Percentiles rank a stretch among this genome's conserved stretches.
Evolutionary conservation across 2,888 invertebrate genomes (phyloP).

Genomic region (Unio pictorum): DNA sequence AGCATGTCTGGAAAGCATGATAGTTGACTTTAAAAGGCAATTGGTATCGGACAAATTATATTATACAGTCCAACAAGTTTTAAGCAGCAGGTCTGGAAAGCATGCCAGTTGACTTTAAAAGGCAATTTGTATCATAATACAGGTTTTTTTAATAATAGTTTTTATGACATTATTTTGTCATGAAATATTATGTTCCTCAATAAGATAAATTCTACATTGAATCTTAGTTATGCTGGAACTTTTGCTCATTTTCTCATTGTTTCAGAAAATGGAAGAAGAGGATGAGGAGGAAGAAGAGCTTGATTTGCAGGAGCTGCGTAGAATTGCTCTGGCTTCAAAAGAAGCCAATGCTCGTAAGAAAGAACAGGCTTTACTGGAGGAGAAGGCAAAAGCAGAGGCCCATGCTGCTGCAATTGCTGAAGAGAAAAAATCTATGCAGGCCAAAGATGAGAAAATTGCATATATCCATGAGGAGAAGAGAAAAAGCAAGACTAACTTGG

Average conservation of each 20-base stretch:
- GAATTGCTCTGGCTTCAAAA: slow-evolving; percentile 53
- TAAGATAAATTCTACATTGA: too few relatives aligned
- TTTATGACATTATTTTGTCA: too few relatives aligned
- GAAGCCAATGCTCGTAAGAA: slow-evolving; percentile 10
- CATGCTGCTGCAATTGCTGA: neutral
- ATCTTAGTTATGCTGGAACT: neutral
- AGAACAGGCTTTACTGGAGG: slow-evolving; percentile 1
- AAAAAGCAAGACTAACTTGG: neutral
- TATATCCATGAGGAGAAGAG: neutral
- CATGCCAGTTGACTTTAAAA: too few relatives aligned
- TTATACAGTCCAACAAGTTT: too few relatives aligned
- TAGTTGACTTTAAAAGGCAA: too few relatives aligned
- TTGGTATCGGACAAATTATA: too few relatives aligned
- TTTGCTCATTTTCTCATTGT: slow-evolving; percentile 3
- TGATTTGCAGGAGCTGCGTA: slow-evolving; percentile 49
- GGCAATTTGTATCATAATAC: too few relatives aligned
- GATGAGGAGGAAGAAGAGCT: slow-evolving; percentile 48
- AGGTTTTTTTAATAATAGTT: too few relatives aligned
- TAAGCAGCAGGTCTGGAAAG: too few relatives aligned
- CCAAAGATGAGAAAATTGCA: neutral
- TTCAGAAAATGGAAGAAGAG: slow-evolving; percentile 7
- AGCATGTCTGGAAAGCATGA: too few relatives aligned
- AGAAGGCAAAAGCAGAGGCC: neutral
- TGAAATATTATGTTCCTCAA: too few relatives aligned
- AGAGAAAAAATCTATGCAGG: slow-evolving; percentile 7